phyloP scores from a whole-genome alignment of 92 coral and sea anemone genomes.

The Epizoanthus illoricatus region DNA sequence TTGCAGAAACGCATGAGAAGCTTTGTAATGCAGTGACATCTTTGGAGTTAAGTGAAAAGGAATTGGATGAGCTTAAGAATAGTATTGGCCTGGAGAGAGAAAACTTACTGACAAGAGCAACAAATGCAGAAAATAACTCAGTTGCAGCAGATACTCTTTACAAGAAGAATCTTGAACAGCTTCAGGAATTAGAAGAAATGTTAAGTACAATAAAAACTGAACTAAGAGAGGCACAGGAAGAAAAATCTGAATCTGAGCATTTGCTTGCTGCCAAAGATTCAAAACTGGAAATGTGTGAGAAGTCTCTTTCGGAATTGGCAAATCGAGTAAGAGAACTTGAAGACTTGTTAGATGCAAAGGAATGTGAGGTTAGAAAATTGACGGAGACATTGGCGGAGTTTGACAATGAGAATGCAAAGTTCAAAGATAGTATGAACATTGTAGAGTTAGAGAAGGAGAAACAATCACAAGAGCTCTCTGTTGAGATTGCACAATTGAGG shows the following conservation, averaged over 20 bases:
- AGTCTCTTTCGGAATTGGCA: conserved; percentile 47
- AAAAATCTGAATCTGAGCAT: conserved; percentile 33
- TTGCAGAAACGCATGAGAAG: conserved; percentile 21
- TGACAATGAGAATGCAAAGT: conserved; percentile 12
- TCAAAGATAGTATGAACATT: conserved; percentile 23
- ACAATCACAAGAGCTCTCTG: conserved; percentile 23
- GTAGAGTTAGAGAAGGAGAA: conserved; percentile 29
- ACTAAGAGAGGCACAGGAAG: conserved; percentile 13
- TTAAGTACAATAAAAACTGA: conserved; percentile 7
- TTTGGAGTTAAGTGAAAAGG: conserved; percentile 20
- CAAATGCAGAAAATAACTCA: no score
- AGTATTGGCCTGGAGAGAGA: conserved; percentile 20
- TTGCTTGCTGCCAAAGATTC: conserved; percentile 51
- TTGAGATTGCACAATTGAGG: conserved; percentile 18
- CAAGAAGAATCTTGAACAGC: conserved; percentile 3
- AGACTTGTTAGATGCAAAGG: conserved; percentile 26
- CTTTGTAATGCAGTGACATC: neutral
- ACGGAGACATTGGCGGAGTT: neutral
- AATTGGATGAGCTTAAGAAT: conserved; percentile 36
- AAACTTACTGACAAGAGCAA: conserved; percentile 42
- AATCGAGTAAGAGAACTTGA: conserved; percentile 37
- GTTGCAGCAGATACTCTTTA: no score
- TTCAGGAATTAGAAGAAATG: conserved; percentile 30
- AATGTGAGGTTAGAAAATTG: conserved; percentile 16
- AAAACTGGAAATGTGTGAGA: conserved; percentile 32